Conservation (phyloP, 2,888 invertebrate genomes). For the Morinoia aosen region DNA sequence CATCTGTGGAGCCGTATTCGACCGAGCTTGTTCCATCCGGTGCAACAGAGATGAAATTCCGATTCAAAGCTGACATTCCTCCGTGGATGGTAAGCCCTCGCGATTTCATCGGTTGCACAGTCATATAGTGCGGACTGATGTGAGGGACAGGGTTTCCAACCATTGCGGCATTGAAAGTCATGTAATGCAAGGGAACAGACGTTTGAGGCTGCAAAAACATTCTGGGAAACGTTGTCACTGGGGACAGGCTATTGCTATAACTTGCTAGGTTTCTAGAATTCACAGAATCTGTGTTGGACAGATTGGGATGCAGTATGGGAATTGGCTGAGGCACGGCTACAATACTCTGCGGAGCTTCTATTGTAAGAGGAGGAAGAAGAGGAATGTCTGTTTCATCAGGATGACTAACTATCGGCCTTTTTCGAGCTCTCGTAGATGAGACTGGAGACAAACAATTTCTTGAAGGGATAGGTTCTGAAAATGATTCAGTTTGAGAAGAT, state of each 20-base stretch:
- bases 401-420: not conserved
- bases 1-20: slow-evolving; percentile 37
- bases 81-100: not conserved
- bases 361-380: not conserved
- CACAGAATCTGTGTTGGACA: not conserved
- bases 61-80: not conserved
- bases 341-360: not conserved
- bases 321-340: not conserved
- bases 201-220: not conserved
- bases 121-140: not conserved
- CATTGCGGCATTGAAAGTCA: not conserved
- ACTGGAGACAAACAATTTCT: not conserved
- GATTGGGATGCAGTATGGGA: not conserved
- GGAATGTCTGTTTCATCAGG: not conserved
- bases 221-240: not conserved
- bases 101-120: not conserved
- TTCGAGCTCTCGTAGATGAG: not conserved
- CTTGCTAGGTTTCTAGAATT: not conserved
- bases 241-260: not conserved
- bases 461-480: not conserved
- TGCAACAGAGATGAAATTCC: not conserved
- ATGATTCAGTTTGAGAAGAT: not conserved
- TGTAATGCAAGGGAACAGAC: slow-evolving; percentile 19
- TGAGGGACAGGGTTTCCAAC: not conserved
- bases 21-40: not conserved